These are phyloP conservation scores for Dynastes hyllus DNA, from an alignment of 2,888 invertebrate genomes.

Conservation along the genomic window DNA sequence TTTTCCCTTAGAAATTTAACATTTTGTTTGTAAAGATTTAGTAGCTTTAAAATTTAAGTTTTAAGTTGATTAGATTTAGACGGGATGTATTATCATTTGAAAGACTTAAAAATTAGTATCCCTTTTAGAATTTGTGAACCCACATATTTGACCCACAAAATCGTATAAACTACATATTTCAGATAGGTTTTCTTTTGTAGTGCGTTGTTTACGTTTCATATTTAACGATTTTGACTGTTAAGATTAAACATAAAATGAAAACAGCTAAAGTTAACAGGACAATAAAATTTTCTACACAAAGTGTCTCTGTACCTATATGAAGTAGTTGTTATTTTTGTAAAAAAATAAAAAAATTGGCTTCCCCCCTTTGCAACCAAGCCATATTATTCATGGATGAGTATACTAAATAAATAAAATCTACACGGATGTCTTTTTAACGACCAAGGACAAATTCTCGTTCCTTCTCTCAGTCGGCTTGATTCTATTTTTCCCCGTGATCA, in stretches of 20 bases:
- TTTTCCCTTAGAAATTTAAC: too few relatives aligned
- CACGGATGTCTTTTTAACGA: slow-evolving; percentile 15
- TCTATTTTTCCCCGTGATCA: slow-evolving; percentile 5
- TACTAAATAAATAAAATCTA: neutral
- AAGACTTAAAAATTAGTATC: too few relatives aligned
- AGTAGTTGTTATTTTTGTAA: neutral
- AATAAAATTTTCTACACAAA: neutral
- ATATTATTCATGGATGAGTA: too few relatives aligned
- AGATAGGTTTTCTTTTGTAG: neutral
- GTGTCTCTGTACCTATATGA: neutral
- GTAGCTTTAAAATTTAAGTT: too few relatives aligned
- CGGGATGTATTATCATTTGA: too few relatives aligned
- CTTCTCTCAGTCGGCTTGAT: neutral
- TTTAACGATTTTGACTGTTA: neutral
- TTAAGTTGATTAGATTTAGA: too few relatives aligned
- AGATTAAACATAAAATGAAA: neutral
- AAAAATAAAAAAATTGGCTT: neutral
- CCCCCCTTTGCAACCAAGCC: neutral
- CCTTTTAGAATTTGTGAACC: too few relatives aligned
- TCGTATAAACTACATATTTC: neutral
- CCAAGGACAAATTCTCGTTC: slow-evolving; percentile 27
- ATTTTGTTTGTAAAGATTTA: too few relatives aligned
- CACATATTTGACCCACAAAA: too few relatives aligned
- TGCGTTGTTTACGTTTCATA: neutral
- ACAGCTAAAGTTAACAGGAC: neutral